Evolutionary conservation across 2,888 invertebrate species (phyloP).

Genomic region (Chloromyia formosa): DNA sequence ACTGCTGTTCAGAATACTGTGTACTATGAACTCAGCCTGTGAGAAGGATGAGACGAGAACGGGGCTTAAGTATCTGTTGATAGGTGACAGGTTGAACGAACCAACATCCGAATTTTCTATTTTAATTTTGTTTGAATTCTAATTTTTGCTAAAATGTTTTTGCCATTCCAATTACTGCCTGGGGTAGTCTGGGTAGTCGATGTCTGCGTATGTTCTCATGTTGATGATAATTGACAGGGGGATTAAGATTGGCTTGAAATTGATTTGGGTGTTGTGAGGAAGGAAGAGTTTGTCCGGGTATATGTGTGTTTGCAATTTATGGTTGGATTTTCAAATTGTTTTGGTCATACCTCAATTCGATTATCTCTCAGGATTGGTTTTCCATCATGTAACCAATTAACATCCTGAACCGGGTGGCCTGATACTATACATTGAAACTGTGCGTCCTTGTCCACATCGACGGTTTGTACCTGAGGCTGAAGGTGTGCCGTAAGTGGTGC

Average conservation of each 20-base stretch:
- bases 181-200: constrained; percentile 57
- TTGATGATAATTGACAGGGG: constrained; percentile 44
- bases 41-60: no score
- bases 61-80: no score
- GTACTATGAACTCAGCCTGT: no score
- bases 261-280: constrained; percentile 58
- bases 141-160: not conserved
- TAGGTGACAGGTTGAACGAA: no score
- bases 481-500: constrained; percentile 83
- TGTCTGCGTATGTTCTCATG: not conserved
- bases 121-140: not conserved
- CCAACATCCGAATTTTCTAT: not conserved
- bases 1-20: no score
- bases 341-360: constrained; percentile 66
- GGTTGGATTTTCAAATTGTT: constrained; percentile 41
- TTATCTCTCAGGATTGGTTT: constrained; percentile 70
- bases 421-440: constrained; percentile 87
- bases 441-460: constrained; percentile 85
- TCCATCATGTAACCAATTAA: constrained; percentile 85
- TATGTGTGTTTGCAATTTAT: not conserved
- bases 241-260: constrained; percentile 50
- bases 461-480: constrained; percentile 78
- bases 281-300: not conserved
- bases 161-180: constrained; percentile 53
- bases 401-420: constrained; percentile 83